These are phyloP conservation scores for Pseudobourletiella spinata DNA, from an alignment of 1,140 invertebrate species.

Conservation along the genomic window DNA sequence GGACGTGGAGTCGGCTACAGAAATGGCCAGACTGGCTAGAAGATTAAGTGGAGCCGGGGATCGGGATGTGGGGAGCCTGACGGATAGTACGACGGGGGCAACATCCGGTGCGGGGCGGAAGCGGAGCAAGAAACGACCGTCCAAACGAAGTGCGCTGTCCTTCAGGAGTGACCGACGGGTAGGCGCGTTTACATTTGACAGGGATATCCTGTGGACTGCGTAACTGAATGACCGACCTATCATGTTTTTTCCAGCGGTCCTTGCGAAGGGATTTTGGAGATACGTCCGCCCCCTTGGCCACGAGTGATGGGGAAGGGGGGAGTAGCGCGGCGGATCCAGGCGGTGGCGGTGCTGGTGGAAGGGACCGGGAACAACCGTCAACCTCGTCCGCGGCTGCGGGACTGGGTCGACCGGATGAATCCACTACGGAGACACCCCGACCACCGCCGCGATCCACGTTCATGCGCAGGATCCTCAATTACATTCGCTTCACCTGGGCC, in stretches of 20 bases:
- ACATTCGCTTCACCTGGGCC: conserved; percentile 53
- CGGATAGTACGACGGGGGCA: conserved; percentile 25
- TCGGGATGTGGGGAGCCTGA: conserved; percentile 9
- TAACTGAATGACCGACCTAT: too few relatives aligned
- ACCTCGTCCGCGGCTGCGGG: not conserved
- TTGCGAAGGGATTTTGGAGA: not conserved
- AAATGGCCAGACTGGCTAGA: conserved; percentile 42
- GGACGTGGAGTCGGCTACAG: conserved; percentile 60
- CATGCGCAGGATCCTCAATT: conserved; percentile 36
- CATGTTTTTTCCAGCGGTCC: too few relatives aligned
- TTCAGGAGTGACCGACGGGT: conserved; percentile 15
- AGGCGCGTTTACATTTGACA: too few relatives aligned
- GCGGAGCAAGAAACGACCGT: conserved; percentile 21
- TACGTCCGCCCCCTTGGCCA: conserved; percentile 15
- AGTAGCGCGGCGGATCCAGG: conserved; percentile 19
- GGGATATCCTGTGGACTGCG: too few relatives aligned
- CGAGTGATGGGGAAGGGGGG: conserved; percentile 26
- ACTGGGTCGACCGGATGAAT: not conserved
- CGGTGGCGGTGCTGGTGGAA: conserved; percentile 12
- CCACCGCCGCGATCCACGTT: conserved; percentile 16
- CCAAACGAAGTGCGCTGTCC: conserved; percentile 25
- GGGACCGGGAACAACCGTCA: conserved; percentile 13
- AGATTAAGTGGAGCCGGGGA: conserved; percentile 31
- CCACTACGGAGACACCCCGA: not conserved
- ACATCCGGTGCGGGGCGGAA: conserved; percentile 9